Percentiles rank a stretch among this genome's conserved stretches.
Conservation (phyloP, 2,888 invertebrate species). For the Cybosia mesomella region DNA sequence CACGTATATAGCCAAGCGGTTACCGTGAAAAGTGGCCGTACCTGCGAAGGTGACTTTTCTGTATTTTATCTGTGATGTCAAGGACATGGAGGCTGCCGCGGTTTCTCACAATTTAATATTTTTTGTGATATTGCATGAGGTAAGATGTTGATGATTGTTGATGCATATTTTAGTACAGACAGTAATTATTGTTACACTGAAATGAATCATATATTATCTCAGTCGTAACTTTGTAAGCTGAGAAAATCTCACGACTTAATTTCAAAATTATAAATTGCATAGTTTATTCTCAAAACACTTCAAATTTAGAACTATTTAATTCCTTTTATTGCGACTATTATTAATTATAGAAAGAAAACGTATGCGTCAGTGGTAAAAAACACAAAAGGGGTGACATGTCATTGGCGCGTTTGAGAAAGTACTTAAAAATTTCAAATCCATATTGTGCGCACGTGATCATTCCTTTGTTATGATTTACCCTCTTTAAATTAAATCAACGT, state of each 20-base stretch:
- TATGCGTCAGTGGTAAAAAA: constrained; percentile 59
- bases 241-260: constrained; percentile 22
- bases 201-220: not conserved
- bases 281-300: constrained; percentile 59
- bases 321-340: constrained; percentile 62
- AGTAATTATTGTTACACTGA: too few species aligned
- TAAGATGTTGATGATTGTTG: not conserved
- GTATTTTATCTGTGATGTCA: too few species aligned
- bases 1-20: too few species aligned
- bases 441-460: constrained; percentile 73
- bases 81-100: too few species aligned
- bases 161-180: too few species aligned
- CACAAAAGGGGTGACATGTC: constrained; percentile 57
- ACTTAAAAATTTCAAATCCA: constrained; percentile 70
- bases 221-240: too few species aligned
- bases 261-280: constrained; percentile 49
- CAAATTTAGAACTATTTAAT: constrained; percentile 64
- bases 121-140: not conserved
- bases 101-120: not conserved
- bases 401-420: constrained; percentile 48
- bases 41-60: too few species aligned
- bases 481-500: constrained; percentile 36
- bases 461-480: constrained; percentile 48
- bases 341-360: constrained; percentile 73
- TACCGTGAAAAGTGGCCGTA: too few species aligned